phyloP scores from a whole-genome alignment of 1,140 invertebrate species.

The Penaeus chinensis region DNA sequence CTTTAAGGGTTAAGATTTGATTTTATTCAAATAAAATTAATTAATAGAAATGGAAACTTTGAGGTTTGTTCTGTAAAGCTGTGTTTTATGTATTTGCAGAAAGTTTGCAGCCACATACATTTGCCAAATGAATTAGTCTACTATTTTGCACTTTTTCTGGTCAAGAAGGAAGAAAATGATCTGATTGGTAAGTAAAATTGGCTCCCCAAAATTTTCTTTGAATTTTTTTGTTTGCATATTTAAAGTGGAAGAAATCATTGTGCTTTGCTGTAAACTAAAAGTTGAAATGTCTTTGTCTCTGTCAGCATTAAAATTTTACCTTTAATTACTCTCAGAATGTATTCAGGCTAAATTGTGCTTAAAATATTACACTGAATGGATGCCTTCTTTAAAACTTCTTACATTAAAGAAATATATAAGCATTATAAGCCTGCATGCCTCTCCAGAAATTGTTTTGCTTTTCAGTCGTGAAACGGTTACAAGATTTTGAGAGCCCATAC shows the following conservation, averaged over 20 bases:
- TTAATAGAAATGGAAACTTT: no score
- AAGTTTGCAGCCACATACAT: conserved; percentile 81
- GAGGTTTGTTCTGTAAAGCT: not conserved
- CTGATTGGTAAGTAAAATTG: conserved; percentile 72
- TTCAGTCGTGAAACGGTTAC: conserved; percentile 84
- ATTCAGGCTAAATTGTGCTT: not conserved
- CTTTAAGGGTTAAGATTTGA: no score
- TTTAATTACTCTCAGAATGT: no score
- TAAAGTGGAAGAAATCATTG: conserved; percentile 18
- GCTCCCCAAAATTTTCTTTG: conserved; percentile 2
- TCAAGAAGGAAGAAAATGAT: conserved; percentile 80
- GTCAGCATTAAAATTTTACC: not conserved
- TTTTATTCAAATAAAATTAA: no score
- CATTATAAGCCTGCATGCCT: no score
- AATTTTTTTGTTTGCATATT: not conserved
- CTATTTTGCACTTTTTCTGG: conserved; percentile 90
- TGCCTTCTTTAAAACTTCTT: no score
- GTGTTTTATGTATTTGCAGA: conserved; percentile 71
- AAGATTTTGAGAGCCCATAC: conserved; percentile 96
- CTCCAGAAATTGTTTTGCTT: conserved; percentile 48
- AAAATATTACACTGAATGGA: no score
- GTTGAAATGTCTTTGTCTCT: conserved; percentile 23
- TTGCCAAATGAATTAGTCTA: conserved; percentile 81
- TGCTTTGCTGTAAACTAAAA: not conserved
- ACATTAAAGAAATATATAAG: no score